Base-by-base conservation (phyloP, 2,888 invertebrate genomes). In the Ophion costatus region DNA sequence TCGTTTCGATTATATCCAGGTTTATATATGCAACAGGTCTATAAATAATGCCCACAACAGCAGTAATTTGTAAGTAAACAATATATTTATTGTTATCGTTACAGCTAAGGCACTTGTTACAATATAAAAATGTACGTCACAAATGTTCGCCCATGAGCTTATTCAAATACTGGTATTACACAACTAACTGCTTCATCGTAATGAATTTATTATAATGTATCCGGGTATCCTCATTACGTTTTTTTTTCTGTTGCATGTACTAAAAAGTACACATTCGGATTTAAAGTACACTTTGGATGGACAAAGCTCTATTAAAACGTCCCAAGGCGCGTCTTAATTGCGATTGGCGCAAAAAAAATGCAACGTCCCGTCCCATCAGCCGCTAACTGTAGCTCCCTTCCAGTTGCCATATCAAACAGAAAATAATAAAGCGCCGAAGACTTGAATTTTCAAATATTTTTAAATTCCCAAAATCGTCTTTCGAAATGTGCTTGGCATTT, bases 161-260 rank as follows among this genome's bases (percentile, higher is more conserved):
- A 91, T 91, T 92, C 89, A 92, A 93, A 93, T 93, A 93, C 93
- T 93, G 93, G 92, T 91, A 93, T 92, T 91, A 93, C 91, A 91
- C 90, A 91, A 90, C 90, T 91, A 92, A 91, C 91, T 90, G 89
- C 89, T 91, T 89, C 89, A 86, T 89, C 87, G 83, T 87, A 82
- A 83, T 63, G 67, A 75, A 85, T 80, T 57, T 56, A 81, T 83
- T 74, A 81, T 70, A 74, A 78, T 81, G 73, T 59, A 64, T 71
- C 67, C 11, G 66, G 67, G 42, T 71, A 38, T 51, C 42, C 33
- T 79, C 20, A 66, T 79, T 29, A 22, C 29, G 59, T 63, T 79
- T 51, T 51, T 57, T 61, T 59, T 61, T 22, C 20, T 63, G 63
- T 78, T 71, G 71, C 66, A 24, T 38, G 14, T 42, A 24, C 9